Evolutionary conservation across 1,140 invertebrate species (phyloP).

Genomic region (Prorops nasuta): DNA sequence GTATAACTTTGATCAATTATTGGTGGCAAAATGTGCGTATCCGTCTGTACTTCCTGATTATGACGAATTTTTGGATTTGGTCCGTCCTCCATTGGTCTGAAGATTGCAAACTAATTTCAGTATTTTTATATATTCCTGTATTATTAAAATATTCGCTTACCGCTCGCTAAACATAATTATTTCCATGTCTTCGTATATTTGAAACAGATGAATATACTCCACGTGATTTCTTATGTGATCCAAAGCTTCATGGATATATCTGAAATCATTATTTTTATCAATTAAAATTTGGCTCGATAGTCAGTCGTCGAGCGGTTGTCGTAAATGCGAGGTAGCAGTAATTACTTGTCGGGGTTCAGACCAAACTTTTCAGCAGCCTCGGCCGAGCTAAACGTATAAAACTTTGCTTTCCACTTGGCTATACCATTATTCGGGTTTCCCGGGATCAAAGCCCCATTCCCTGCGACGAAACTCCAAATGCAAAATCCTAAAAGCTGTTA

Average conservation of each 20-base stretch:
- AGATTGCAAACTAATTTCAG: slow-evolving; percentile 14
- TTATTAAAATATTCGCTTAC: slow-evolving; percentile 25
- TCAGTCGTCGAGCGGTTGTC: too few species aligned
- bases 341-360: slow-evolving; percentile 60
- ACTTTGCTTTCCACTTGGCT: slow-evolving; percentile 54
- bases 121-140: slow-evolving; percentile 5
- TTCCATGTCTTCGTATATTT: slow-evolving; percentile 57
- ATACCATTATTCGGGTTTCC: slow-evolving; percentile 67
- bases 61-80: slow-evolving; percentile 28
- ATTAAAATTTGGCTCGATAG: too few species aligned
- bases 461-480: slow-evolving; percentile 59
- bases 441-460: slow-evolving; percentile 63
- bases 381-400: slow-evolving; percentile 62
- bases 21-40: slow-evolving; percentile 64
- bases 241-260: slow-evolving; percentile 58
- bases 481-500: slow-evolving; percentile 69
- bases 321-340: not conserved
- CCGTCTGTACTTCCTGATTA: slow-evolving; percentile 69
- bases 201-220: slow-evolving; percentile 62
- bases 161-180: slow-evolving; percentile 45
- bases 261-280: too few species aligned
- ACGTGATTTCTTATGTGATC: slow-evolving; percentile 59
- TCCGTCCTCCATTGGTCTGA: slow-evolving; percentile 24
- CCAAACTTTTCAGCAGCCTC: slow-evolving; percentile 61
- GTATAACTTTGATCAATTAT: slow-evolving; percentile 68